Conservation (phyloP, 2,797 vertebrate species). For the Astyanax mexicanus region DNA sequence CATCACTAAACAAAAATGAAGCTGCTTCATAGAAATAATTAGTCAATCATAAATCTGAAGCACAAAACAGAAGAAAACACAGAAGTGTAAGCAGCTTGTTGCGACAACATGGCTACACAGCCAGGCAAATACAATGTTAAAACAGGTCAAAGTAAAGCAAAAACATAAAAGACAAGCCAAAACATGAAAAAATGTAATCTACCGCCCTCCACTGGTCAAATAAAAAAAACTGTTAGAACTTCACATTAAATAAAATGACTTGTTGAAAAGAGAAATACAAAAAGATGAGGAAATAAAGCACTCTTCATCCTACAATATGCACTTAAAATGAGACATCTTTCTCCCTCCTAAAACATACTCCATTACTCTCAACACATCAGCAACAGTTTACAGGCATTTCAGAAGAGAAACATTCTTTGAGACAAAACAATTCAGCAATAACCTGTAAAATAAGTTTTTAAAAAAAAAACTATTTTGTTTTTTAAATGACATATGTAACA, state of each 20-base stretch:
- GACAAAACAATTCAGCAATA: too few relatives aligned
- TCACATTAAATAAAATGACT: neutral
- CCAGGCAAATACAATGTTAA: constrained; percentile 1
- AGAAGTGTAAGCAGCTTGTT: neutral
- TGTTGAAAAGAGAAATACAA: neutral
- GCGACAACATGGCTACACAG: neutral
- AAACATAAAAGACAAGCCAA: too few relatives aligned
- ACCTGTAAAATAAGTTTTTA: constrained; percentile 9
- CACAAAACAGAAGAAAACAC: constrained; percentile 1
- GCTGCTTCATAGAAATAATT: constrained; percentile 3
- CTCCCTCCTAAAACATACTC: neutral
- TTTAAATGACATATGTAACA: constrained; percentile 11
- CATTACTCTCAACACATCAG: neutral
- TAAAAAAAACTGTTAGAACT: constrained; percentile 5
- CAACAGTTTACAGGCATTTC: neutral
- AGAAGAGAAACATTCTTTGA: neutral
- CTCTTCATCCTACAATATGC: neutral
- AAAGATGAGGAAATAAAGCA: neutral
- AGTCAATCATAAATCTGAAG: neutral
- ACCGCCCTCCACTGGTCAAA: constrained; percentile 4
- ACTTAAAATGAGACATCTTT: neutral
- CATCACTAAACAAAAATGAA: neutral
- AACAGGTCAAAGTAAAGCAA: neutral
- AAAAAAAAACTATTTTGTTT: neutral
- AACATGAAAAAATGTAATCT: neutral